Conservation (phyloP, 2,113 vertebrate species). For the Coptodon rendalli region DNA sequence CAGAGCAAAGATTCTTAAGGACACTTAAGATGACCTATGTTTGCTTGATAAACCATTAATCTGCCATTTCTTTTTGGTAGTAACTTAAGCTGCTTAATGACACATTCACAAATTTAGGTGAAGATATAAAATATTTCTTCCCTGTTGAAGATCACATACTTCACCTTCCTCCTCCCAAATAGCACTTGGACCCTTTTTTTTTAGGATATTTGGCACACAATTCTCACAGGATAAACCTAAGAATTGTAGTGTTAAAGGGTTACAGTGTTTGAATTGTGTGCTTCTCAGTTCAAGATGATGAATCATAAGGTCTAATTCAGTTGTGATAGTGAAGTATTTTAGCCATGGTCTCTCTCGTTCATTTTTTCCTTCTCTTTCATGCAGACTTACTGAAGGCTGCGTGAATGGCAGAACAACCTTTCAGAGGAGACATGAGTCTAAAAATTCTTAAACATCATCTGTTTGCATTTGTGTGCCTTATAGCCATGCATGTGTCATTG, state of each 20-base stretch:
- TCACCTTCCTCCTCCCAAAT: not conserved
- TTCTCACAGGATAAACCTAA: not conserved
- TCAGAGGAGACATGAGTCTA: not conserved
- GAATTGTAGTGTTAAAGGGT: constrained; percentile 4
- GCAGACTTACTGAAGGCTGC: not conserved
- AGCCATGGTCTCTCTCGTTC: not conserved
- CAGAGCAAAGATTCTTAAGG: not conserved
- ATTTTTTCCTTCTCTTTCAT: not conserved
- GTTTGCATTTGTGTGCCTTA: not conserved
- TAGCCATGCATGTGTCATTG: not conserved
- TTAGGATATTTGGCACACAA: not conserved
- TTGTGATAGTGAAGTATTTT: constrained; percentile 27
- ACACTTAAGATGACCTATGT: not conserved
- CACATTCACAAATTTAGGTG: not conserved
- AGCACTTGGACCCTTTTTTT: not conserved
- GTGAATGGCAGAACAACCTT: not conserved
- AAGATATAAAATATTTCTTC: not conserved
- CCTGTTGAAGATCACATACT: not conserved
- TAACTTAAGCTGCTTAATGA: not conserved
- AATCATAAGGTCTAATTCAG: constrained; percentile 38
- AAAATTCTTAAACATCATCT: not conserved
- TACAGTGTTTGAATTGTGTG: constrained; percentile 18
- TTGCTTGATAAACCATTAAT: not conserved
- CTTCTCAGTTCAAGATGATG: constrained; percentile 26
- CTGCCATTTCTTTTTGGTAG: not conserved